Evolutionary conservation across 1,140 invertebrate species (phyloP).

Genomic region (Hetaerina americana): DNA sequence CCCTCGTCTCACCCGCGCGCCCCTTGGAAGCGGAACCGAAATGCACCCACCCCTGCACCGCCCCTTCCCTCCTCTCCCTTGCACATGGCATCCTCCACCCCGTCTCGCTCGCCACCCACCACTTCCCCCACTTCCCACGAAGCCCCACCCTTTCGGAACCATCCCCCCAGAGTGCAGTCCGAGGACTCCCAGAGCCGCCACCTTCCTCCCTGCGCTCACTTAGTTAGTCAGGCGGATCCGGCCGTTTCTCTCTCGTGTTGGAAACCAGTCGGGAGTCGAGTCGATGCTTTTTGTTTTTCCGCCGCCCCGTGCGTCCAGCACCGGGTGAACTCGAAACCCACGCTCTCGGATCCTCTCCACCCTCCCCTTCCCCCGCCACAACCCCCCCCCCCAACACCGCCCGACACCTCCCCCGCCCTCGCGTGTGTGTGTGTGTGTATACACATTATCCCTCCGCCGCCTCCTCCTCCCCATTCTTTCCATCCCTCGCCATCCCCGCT

Average conservation of each 20-base stretch:
- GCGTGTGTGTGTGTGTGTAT: no score
- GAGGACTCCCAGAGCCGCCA: background rate
- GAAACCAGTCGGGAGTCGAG: background rate
- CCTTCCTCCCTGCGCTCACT: background rate
- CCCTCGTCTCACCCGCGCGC: background rate
- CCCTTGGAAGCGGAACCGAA: background rate
- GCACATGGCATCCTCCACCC: background rate
- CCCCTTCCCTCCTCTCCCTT: background rate
- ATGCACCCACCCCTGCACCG: background rate
- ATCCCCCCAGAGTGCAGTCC: background rate
- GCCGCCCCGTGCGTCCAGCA: no score
- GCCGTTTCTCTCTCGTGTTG: background rate
- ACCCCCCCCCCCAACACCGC: background rate
- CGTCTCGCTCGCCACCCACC: no score
- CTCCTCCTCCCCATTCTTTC: no score
- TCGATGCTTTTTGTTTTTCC: background rate
- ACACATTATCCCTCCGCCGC: no score
- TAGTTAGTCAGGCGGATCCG: background rate
- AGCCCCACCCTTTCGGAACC: no score
- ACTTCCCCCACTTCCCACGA: no score
- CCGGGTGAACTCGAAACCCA: no score
- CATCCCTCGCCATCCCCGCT: no score
- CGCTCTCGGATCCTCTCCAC: background rate
- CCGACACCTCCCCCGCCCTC: no score
- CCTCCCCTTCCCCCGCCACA: background rate